A percentile compares a stretch with the other conserved stretches of the same genome.
phyloP scores from a whole-genome alignment of 1,140 invertebrate species.

The Orchesella cincta region DNA sequence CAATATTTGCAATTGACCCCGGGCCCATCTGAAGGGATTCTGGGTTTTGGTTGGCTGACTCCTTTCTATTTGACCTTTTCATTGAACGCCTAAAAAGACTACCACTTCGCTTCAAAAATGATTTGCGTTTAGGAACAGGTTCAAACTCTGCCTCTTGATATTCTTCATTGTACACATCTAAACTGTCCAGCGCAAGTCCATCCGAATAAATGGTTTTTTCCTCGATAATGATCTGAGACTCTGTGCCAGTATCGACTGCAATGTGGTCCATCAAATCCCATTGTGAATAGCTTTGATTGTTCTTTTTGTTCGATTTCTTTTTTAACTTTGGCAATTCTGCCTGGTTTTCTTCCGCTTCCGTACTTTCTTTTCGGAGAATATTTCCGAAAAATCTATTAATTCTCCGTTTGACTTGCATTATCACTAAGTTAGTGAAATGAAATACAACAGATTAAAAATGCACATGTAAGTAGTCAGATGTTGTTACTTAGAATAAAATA shows the following conservation, averaged over 20 bases:
- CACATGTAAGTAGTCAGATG: too few relatives aligned
- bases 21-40: too few relatives aligned
- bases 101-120: constrained; percentile 2
- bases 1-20: too few relatives aligned
- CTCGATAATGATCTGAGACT: neutral
- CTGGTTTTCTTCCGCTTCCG: neutral
- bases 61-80: neutral
- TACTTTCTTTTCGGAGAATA: constrained; percentile 2
- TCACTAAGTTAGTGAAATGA: neutral
- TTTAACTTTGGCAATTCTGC: neutral
- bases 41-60: neutral
- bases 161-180: neutral
- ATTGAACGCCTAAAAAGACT: neutral
- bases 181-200: neutral
- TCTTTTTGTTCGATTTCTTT: neutral
- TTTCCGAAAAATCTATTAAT: constrained; percentile 6
- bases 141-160: neutral
- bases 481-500: too few relatives aligned
- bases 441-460: neutral
- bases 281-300: constrained; percentile 20
- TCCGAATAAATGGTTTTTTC: neutral
- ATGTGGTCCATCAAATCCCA: constrained; percentile 16
- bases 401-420: constrained; percentile 1
- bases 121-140: neutral
- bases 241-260: neutral